A percentile compares a stretch with the other conserved stretches of the same genome.
Evolutionary conservation across 2,113 vertebrate species (phyloP).

Genomic region (Thymallus thymallus): DNA sequence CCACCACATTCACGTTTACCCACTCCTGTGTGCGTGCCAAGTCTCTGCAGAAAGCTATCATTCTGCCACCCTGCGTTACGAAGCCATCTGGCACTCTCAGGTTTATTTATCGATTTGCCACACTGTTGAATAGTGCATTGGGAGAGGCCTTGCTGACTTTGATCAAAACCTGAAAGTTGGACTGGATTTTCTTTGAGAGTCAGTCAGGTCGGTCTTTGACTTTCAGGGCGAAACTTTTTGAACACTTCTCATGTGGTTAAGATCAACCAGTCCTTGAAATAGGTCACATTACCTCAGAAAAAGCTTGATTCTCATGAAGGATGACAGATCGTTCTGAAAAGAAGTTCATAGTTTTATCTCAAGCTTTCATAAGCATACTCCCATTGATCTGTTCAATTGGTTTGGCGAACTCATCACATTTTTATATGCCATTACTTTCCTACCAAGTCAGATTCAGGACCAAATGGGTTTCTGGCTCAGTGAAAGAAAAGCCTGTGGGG

Average conservation of each 20-base stretch:
- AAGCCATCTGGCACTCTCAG: conserved; percentile 30
- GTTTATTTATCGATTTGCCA: conserved; percentile 41
- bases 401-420: no score
- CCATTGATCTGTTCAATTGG: no score
- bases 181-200: background rate
- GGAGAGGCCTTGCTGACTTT: conserved; percentile 30
- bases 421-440: no score
- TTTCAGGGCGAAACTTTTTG: background rate
- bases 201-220: background rate
- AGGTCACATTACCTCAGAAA: no score
- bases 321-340: no score
- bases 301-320: no score
- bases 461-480: no score
- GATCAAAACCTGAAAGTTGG: conserved; percentile 28
- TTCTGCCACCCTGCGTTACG: conserved; percentile 24
- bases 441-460: no score
- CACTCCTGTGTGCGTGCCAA: conserved; percentile 19
- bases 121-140: conserved; percentile 8
- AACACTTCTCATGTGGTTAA: background rate
- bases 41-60: conserved; percentile 25
- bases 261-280: no score
- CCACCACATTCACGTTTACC: conserved; percentile 25
- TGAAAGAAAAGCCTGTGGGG: no score
- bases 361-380: no score
- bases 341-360: no score